Conservation (phyloP, 2,888 invertebrate species). For the Hyles lineata region DNA sequence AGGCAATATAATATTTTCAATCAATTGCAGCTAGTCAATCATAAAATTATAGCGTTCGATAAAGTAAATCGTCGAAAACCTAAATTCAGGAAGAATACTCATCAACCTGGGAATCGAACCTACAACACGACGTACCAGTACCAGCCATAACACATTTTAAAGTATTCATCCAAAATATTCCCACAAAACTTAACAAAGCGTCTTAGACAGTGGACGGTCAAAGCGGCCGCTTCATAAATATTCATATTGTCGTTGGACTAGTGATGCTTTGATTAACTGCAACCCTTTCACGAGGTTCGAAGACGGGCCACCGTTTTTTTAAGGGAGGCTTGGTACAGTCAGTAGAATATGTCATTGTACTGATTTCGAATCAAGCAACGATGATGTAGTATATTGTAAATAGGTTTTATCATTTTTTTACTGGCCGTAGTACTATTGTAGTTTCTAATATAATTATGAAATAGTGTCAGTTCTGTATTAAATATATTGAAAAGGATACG, state of each 20-base stretch:
- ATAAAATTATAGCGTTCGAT: too few species aligned
- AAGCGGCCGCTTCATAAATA: constrained; percentile 70
- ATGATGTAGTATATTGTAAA: too few species aligned
- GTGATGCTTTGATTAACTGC: constrained; percentile 83
- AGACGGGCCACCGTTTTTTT: constrained; percentile 22
- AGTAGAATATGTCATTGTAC: neutral
- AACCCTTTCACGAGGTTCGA: constrained; percentile 64
- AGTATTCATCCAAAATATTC: neutral
- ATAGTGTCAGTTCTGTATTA: too few species aligned
- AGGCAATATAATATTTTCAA: too few species aligned
- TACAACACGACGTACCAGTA: neutral
- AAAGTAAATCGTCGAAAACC: too few species aligned
- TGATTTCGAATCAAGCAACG: too few species aligned
- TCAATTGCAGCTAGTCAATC: too few species aligned
- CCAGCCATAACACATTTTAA: neutral
- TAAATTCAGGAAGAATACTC: too few species aligned
- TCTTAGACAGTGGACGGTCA: constrained; percentile 4
- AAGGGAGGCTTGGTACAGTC: neutral
- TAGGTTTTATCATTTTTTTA: too few species aligned
- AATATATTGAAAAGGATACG: too few species aligned
- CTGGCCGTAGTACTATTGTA: too few species aligned
- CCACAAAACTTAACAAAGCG: neutral
- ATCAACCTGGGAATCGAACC: neutral
- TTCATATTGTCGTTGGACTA: constrained; percentile 75
- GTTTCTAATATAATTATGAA: too few species aligned